A percentile compares a stretch with the other conserved stretches of the same genome.
Conservation (phyloP, 2,797 vertebrate species). For the Oreochromis mossambicus region DNA sequence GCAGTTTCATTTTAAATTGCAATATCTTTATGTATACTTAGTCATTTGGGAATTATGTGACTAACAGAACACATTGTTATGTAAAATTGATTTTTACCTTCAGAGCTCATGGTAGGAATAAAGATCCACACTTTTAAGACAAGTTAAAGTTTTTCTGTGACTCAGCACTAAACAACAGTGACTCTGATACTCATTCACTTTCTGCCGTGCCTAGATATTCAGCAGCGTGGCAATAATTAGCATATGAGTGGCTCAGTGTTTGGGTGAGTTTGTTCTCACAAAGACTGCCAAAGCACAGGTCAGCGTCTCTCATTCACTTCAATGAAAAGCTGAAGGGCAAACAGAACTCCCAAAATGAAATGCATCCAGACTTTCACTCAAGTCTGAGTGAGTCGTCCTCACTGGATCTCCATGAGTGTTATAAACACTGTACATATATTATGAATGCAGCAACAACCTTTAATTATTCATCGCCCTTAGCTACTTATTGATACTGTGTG, state of each 20-base stretch:
- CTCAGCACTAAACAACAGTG: constrained; percentile 11
- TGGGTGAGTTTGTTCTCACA: constrained; percentile 73
- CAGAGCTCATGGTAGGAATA: neutral
- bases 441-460: constrained; percentile 47
- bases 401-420: neutral
- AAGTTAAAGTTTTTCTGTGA: neutral
- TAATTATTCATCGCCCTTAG: constrained; percentile 45
- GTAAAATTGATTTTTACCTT: neutral
- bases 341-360: constrained; percentile 69
- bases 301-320: constrained; percentile 64
- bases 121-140: neutral
- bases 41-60: neutral
- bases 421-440: constrained; percentile 14
- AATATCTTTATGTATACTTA: neutral
- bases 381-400: neutral
- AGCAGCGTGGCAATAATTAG: constrained; percentile 60
- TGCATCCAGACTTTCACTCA: constrained; percentile 57
- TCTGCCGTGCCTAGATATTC: constrained; percentile 52
- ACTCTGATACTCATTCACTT: constrained; percentile 43
- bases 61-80: neutral
- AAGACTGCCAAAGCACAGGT: constrained; percentile 68
- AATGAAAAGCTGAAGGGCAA: constrained; percentile 72
- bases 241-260: constrained; percentile 70
- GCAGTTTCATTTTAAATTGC: neutral
- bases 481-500: constrained; percentile 7